A percentile compares a stretch with the other conserved stretches of the same genome.
Conservation (phyloP, 1,140 invertebrate species). For the Euglossa dilemma region DNA sequence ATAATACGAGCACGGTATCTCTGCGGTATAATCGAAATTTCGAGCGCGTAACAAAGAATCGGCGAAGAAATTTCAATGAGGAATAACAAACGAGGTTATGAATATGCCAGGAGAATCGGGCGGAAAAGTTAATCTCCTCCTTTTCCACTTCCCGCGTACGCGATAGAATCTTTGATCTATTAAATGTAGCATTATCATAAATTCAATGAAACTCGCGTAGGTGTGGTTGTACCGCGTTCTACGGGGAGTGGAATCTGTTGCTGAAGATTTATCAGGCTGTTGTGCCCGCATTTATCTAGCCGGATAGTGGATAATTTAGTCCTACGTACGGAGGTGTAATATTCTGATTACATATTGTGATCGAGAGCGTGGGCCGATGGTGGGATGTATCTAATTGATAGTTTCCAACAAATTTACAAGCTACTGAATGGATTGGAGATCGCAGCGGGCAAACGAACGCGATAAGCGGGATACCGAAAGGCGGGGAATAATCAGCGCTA, state of each 20-base stretch:
- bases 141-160: background rate
- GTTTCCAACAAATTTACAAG: constrained; percentile 53
- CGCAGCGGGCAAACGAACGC: background rate
- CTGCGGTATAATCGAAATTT: too few species aligned
- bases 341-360: constrained; percentile 55
- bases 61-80: background rate
- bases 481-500: constrained; percentile 12
- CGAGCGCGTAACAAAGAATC: background rate
- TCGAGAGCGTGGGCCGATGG: constrained; percentile 38
- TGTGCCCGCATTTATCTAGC: constrained; percentile 45
- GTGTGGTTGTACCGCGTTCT: constrained; percentile 29
- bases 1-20: too few species aligned
- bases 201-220: constrained; percentile 40
- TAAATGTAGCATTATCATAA: constrained; percentile 20
- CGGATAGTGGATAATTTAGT: constrained; percentile 52
- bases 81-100: background rate
- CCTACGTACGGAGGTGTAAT: constrained; percentile 54
- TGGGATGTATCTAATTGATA: constrained; percentile 55
- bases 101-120: background rate
- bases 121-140: background rate
- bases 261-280: constrained; percentile 47
- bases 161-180: constrained; percentile 48
- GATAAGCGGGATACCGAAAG: constrained; percentile 13
- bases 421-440: constrained; percentile 41
- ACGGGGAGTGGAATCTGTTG: constrained; percentile 31